These are phyloP conservation scores for Bellardia pandia DNA, from an alignment of 2,888 invertebrate genomes.

Conservation along the genomic window DNA sequence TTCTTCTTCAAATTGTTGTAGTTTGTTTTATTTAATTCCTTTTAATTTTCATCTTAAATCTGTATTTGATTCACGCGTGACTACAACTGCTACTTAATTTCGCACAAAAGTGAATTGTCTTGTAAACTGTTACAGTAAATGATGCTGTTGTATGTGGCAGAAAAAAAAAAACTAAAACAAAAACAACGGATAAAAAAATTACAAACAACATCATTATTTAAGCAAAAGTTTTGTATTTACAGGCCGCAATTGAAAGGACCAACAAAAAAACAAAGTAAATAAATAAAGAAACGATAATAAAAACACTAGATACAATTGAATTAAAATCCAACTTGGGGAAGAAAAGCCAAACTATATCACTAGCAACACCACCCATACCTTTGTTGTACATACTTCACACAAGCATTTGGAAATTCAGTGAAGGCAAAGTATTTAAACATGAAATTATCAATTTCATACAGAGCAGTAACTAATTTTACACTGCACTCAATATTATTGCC, in stretches of 20 bases:
- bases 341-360: conserved; percentile 19
- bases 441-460: too few relatives aligned
- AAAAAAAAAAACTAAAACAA: not conserved
- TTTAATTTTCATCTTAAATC: conserved; percentile 67
- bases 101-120: conserved; percentile 83
- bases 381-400: not conserved
- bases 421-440: conserved; percentile 30
- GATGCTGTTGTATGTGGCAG: conserved; percentile 20
- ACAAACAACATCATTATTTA: conserved; percentile 70
- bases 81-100: conserved; percentile 80
- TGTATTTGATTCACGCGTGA: conserved; percentile 74
- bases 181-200: not conserved
- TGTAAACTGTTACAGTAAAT: conserved; percentile 76
- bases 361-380: conserved; percentile 60
- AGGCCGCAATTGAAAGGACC: conserved; percentile 74
- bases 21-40: conserved; percentile 41
- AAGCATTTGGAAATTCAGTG: not conserved
- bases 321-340: conserved; percentile 55
- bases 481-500: too few relatives aligned
- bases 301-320: conserved; percentile 64
- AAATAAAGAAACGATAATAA: conserved; percentile 5
- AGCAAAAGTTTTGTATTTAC: conserved; percentile 49
- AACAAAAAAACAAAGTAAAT: conserved; percentile 47
- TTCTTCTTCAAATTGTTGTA: conserved; percentile 18
- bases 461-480: too few relatives aligned